phyloP scores from a whole-genome alignment of 2,888 invertebrate genomes.

The Tineola bisselliella region DNA sequence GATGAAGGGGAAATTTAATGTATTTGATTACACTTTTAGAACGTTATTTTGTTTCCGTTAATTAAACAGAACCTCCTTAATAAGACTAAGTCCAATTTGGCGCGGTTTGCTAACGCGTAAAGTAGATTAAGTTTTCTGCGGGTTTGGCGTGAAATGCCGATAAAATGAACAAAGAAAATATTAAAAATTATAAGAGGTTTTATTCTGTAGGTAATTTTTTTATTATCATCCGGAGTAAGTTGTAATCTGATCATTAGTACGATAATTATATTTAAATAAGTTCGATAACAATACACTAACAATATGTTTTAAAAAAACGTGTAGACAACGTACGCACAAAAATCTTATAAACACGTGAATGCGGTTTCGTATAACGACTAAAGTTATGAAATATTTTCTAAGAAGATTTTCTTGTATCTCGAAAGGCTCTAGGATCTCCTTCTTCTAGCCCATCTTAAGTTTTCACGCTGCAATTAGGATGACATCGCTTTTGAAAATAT shows the following conservation, averaged over 20 bases:
- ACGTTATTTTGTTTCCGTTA: conserved; percentile 7
- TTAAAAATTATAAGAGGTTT: background rate
- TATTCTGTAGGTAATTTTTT: too few relatives aligned
- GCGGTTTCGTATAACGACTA: background rate
- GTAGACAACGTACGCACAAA: too few relatives aligned
- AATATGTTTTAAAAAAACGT: too few relatives aligned
- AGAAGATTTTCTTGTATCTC: conserved; percentile 5
- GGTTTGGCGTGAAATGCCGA: background rate
- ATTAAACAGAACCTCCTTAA: background rate
- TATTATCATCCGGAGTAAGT: too few relatives aligned
- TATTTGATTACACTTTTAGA: background rate
- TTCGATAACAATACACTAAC: too few relatives aligned
- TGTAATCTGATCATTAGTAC: too few relatives aligned
- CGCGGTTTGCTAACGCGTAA: background rate
- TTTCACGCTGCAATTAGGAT: background rate
- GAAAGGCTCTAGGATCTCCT: background rate
- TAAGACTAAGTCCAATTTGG: background rate
- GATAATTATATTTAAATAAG: too few relatives aligned
- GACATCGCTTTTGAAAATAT: background rate
- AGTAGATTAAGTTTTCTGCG: background rate
- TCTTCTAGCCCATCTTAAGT: conserved; percentile 1
- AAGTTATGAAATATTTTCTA: background rate
- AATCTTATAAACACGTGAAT: background rate
- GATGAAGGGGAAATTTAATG: conserved; percentile 48
- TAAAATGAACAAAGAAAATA: background rate